Evolutionary conservation across 2,797 vertebrate species (phyloP), one percentile per base, ranked within the genome.

Genomic region (Paguma larvata): DNA sequence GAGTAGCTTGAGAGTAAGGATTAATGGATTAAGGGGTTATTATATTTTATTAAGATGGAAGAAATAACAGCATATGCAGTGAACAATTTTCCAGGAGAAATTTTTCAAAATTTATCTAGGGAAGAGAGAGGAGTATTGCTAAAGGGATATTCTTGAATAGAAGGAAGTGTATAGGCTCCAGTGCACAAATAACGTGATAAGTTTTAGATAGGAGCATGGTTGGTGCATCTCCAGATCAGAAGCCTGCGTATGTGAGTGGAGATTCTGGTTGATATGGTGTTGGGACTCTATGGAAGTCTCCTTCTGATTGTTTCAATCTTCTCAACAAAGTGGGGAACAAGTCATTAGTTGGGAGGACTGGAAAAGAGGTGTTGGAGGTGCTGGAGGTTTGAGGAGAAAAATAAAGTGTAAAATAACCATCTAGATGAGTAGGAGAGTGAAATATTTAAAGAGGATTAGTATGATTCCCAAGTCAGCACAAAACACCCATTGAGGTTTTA

Each of bases 61-160:
- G 51, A 89, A 19, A 88, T 73, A 84, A 62, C 3, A 86, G 19
- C 46, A 59, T 80, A 32, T 73, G 0, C 67, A 78, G 1, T 67
- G 85, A 67, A 23, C 30, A 94, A 80, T 84, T 75, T 72, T 67
- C 46, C 46, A 95, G 3, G 78, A 94, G 25, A 91, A 88, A 27
- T 83, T 89, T 23, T 53, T 2, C 53, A 46, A 53, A 93, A 91
- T 21, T 68, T 27, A 87, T 95, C 51, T 86, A 83, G 38, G 44
- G 59, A 79, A 92, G 51, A 85, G 63, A 92, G 10, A 70, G 19
- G 30, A 75, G 6, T 84, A 67, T 90, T 90, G n/a, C 30, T 97
- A 18, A 87, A 89, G n/a, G 51, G 41, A 92, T 95, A 84, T 56
- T 94, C 23, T 89, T 92, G n/a, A 84, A 18, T 90, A 63, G 56